Evolutionary conservation across 2,113 vertebrate genomes (phyloP).

Genomic region (Pygoscelis antarcticus): DNA sequence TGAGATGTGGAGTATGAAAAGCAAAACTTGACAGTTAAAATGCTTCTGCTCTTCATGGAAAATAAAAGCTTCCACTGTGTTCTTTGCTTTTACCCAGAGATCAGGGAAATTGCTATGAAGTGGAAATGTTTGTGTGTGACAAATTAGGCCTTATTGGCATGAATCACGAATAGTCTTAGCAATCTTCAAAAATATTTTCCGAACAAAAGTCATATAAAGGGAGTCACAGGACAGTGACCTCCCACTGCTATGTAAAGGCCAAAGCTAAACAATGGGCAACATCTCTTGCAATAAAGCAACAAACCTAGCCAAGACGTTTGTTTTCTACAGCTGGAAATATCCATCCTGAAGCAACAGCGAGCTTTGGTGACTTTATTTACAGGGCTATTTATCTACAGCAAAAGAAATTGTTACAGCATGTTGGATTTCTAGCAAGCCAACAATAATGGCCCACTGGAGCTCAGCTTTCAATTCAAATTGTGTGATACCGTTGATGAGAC

Average conservation of each 20-base stretch:
- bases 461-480: not conserved
- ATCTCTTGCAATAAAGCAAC: not conserved
- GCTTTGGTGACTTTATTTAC: not conserved
- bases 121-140: not conserved
- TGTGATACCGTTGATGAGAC: not conserved
- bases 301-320: not conserved
- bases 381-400: not conserved
- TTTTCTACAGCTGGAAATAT: not conserved
- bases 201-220: not conserved
- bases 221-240: not conserved
- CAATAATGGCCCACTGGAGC: not conserved
- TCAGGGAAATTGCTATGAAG: constrained; percentile 4
- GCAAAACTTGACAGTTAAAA: not conserved
- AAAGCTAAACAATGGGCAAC: not conserved
- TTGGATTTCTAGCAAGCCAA: not conserved
- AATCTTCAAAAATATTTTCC: not conserved
- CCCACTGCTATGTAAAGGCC: not conserved
- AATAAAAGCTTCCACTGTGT: not conserved
- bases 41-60: not conserved
- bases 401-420: not conserved
- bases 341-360: not conserved
- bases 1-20: not conserved
- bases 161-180: constrained; percentile 4
- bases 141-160: not conserved
- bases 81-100: not conserved